Evolutionary conservation across 2,113 vertebrate species (phyloP).

Genomic region (Carlito syrichta): DNA sequence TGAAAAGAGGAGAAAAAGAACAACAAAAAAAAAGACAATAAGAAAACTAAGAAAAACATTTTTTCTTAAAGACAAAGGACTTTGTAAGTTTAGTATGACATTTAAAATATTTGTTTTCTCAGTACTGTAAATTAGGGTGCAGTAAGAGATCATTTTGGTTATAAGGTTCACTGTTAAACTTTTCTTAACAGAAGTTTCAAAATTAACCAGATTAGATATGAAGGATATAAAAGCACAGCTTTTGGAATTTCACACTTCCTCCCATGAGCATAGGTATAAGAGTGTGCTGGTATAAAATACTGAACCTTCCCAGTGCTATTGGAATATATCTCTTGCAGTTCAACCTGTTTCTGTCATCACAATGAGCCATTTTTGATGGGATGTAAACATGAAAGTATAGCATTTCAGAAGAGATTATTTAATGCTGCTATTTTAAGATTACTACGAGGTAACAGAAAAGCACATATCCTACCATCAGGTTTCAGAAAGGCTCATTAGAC

Average conservation of each 20-base stretch:
- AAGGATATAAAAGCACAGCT: background rate
- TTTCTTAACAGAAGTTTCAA: constrained; percentile 35
- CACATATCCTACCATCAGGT: background rate
- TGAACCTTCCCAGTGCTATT: background rate
- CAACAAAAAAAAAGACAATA: too few relatives aligned
- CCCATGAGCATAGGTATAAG: background rate
- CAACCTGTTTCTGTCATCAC: constrained; percentile 23
- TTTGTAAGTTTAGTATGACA: constrained; percentile 19
- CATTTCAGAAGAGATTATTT: constrained; percentile 28
- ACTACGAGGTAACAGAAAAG: background rate
- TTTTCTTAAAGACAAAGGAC: background rate
- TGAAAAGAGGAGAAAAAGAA: too few relatives aligned
- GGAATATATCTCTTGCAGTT: background rate
- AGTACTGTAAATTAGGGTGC: background rate
- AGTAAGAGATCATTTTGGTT: constrained; percentile 25
- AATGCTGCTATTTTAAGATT: background rate
- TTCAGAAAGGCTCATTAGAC: constrained; percentile 32
- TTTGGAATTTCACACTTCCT: background rate
- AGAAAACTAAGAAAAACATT: background rate
- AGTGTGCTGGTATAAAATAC: background rate
- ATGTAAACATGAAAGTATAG: background rate
- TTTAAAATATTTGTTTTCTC: constrained; percentile 34
- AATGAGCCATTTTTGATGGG: background rate
- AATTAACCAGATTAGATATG: constrained; percentile 5
- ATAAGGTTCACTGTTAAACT: constrained; percentile 33